Evolutionary conservation across 1,140 invertebrate genomes (phyloP).

Genomic region (Palaemon carinicauda): DNA sequence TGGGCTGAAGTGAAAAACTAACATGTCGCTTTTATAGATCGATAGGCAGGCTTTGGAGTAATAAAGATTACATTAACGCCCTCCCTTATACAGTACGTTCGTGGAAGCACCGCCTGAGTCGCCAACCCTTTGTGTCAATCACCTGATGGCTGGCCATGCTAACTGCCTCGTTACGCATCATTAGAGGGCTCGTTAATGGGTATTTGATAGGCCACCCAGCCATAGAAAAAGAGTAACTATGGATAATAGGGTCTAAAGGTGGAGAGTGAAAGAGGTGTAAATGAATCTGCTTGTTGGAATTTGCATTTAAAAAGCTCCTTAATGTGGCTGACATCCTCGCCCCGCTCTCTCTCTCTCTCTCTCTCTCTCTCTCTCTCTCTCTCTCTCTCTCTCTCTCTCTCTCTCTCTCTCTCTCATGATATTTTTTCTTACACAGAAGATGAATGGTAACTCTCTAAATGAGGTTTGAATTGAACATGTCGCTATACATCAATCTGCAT

Average conservation of each 20-base stretch:
- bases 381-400: not conserved
- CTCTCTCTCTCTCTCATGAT: not conserved
- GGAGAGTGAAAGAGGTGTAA: conserved; percentile 42
- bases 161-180: conserved; percentile 34
- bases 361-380: not conserved
- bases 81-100: not conserved
- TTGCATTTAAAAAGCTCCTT: conserved; percentile 28
- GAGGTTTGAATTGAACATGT: too few relatives aligned
- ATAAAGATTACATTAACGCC: conserved; percentile 40
- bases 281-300: conserved; percentile 31
- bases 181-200: conserved; percentile 37
- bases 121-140: conserved; percentile 35
- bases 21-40: not conserved
- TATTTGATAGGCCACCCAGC: conserved; percentile 23
- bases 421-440: not conserved
- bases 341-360: not conserved
- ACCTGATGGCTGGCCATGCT: not conserved
- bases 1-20: not conserved
- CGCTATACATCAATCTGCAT: too few relatives aligned
- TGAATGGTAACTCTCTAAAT: too few relatives aligned
- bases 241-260: conserved; percentile 6
- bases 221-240: not conserved
- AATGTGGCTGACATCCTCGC: not conserved
- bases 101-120: not conserved
- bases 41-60: not conserved